Evolutionary conservation across 2,888 invertebrate species (phyloP), one percentile per base, ranked within the genome.

Genomic region (Nomada fabriciana): DNA sequence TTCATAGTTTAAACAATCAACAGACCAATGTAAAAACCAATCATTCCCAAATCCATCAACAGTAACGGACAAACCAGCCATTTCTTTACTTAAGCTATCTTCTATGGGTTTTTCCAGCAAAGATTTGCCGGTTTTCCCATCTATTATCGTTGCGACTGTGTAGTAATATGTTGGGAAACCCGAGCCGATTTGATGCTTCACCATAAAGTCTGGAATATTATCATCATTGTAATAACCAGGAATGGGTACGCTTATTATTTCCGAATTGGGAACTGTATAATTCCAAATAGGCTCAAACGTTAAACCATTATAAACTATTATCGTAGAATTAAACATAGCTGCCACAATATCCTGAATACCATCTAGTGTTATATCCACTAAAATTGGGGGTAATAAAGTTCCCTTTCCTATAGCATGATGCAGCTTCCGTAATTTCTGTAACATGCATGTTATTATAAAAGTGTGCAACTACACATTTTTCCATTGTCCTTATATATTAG

Each of bases 151-250:
- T 90, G 96, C 96, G 91, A 96, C 95, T 4, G 97, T 96, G 90
- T 97, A 96, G 91, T 96, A 97, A 92, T 97, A 97, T 0, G 96
- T 94, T 0, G 97, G 97, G 93, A 96, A 97, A 13, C 96, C 97
- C 0, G 96, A 96, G 0, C 97, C 97, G 52, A 95, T 93, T 75
- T 95, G 95, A 89, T 95, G 97, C 87, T 97, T 97, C 0, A 98
- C 95, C 94, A 97, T 95, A 90, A 98, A 97, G 93, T 98, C 98
- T 0, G 97, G 97, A 9, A 96, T 93, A 86, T 96, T 95, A 90
- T 97, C 97, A 85, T 96, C 95, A 91, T 97, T 97, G 90, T 96
- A 98, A 93, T 96, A 97, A 0, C 97, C 97, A 1, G 97, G 97
- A 15, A 97, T 96, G 57, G 97, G 97, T 68, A 97, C 95, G 89